Base-by-base conservation (phyloP, 1,140 invertebrate species). In the Nomia melanderi region DNA sequence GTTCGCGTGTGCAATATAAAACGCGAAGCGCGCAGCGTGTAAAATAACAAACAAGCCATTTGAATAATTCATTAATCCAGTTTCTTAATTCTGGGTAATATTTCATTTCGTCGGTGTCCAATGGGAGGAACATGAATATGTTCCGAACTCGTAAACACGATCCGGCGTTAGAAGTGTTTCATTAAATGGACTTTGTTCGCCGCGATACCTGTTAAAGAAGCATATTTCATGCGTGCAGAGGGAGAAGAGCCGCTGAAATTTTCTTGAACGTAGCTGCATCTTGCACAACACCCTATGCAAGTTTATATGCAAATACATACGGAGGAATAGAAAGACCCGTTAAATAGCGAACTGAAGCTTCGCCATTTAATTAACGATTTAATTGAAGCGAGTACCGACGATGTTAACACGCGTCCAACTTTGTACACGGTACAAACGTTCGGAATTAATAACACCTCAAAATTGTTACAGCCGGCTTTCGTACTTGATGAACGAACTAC, bases 331-430 rank as follows among this genome's bases (percentile, higher is more conserved):
- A 6, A 60, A 17, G 23, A 14, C 14, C 23, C 25, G 62, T 56
- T 65, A 64, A 64, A 59, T 44, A 70, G 27, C 11, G 54, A 70
- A 73, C 71, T 36, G 47, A 54, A 73, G 71, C 47, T 39, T 39
- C 23, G 23, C 31, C 50, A 54, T 73, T 64, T 64, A 74, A 74
- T 74, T 74, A 74, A 74, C 71, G 33, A 66, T 66, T 74, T 74
- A 74, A 74, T 74, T 56, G 71, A 54, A 66, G 33, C 62, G 33
- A 66, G 50, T 56, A 56, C 47, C 33, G n/a, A 31, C 25, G 62
- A 56, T 66, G 50, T 74, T 74, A 74, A 74, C 60, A 53, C 2
- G 33, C 50, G 17, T 41, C 27, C 25, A 66, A 74, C 50, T 74
- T 74, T 73, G 36, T 50, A 50, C 44, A n/a, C 7, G n/a, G 54